Evolutionary conservation across 2,797 vertebrate species (phyloP).

Genomic region (Semotilus atromaculatus): DNA sequence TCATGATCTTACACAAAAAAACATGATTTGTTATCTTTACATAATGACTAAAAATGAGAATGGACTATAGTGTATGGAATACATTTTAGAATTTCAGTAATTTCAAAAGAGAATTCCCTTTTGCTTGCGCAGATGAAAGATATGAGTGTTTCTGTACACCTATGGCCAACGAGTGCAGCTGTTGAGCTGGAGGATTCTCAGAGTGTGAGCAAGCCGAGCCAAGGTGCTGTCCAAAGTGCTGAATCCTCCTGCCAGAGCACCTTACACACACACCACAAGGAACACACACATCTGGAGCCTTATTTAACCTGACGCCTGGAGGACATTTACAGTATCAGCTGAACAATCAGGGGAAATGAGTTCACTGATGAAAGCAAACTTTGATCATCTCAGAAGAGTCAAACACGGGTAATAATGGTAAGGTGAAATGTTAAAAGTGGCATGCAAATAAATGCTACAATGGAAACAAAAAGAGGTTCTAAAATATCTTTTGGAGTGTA

Average conservation of each 20-base stretch:
- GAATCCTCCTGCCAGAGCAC: conserved; percentile 81
- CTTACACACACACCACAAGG: conserved; percentile 76
- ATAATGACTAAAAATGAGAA: background rate
- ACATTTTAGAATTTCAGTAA: too few relatives aligned
- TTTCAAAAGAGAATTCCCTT: background rate
- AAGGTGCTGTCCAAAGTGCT: conserved; percentile 89
- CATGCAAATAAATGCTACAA: background rate
- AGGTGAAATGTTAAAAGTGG: background rate
- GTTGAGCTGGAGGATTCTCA: conserved; percentile 69
- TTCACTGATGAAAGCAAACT: background rate
- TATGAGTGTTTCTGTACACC: conserved; percentile 15
- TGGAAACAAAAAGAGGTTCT: background rate
- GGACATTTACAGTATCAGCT: background rate
- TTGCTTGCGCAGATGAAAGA: background rate
- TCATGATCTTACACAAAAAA: background rate
- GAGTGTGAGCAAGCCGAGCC: conserved; percentile 70
- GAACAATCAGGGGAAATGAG: background rate
- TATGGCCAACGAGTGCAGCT: conserved; percentile 67
- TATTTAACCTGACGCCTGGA: background rate
- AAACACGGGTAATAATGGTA: background rate
- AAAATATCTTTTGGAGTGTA: background rate
- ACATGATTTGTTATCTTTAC: background rate
- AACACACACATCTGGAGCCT: conserved; percentile 43
- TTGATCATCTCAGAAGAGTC: background rate
- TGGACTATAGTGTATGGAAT: background rate